Base-by-base conservation (phyloP, 2,113 vertebrate genomes). In the Garra rufa region DNA sequence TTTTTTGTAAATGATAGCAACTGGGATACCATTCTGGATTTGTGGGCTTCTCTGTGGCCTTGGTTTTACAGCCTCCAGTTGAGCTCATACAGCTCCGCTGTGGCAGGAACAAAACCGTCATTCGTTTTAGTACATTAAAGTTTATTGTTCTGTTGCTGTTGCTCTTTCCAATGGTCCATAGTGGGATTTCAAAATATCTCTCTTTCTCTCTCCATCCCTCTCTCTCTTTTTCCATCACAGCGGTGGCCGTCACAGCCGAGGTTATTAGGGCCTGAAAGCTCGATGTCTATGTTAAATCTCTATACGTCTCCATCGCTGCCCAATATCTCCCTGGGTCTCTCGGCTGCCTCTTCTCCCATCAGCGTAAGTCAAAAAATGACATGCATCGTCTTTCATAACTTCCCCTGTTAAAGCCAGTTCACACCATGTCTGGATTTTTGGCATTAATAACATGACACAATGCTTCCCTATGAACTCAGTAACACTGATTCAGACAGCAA, bases 291-390 rank as follows among this genome's bases (percentile, higher is more conserved):
- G 90, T 89, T 99, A 91, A 99, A 95, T 92, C 94, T 99, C 82
- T 99, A 99, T 92, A 97, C 98, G 1, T 99, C 98, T 85, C 97
- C 98, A 43, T 99, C 98, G 86, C 93, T 99, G 89, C 98, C 98
- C 89, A 99, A 99, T 89, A 99, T 99, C 89, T 97, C 96, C 73
- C 91, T 99, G 92, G 97, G 97, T 85, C 96, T 99, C 88, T 95
- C 97, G 4, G 94, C 96, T 82, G 92, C 95, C 63, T 93, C 97
- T 75, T 92, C 97, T 34, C 95, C 96, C 80, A 94, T 99, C 85
- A 96, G 84, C 38, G 98, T 99, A 94, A 98, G 98, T 97, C 88
- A 69, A 83, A 48, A n/a, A 59, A 34, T 24, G 34, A 67, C 7
- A n/a, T n/a, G 9, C 21, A 28, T 28, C 13, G 8, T 30, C 14